These are phyloP conservation scores for Laticauda laticaudata DNA, from an alignment of 2,113 vertebrate genomes.

Conservation along the genomic window DNA sequence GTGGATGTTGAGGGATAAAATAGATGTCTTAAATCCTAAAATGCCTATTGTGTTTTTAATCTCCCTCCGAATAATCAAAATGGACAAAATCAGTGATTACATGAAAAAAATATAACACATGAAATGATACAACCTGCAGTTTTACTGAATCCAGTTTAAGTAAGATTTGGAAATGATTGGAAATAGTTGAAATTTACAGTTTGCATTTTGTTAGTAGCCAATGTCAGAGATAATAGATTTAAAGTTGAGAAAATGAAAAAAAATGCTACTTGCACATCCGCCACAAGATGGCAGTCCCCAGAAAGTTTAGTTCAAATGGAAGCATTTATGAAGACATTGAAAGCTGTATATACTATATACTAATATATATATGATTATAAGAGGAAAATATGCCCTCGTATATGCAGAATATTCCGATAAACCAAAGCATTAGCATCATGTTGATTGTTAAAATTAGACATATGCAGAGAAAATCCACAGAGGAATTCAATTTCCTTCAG, in stretches of 20 bases:
- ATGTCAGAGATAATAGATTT: not conserved
- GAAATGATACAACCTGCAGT: not conserved
- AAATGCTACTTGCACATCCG: not conserved
- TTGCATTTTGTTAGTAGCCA: not conserved
- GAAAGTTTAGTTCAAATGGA: not conserved
- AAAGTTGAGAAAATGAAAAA: not conserved
- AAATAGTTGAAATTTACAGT: not conserved
- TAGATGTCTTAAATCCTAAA: not conserved
- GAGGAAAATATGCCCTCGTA: not conserved
- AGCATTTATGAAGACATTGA: not conserved
- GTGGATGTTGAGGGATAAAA: not conserved
- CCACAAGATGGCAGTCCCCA: not conserved
- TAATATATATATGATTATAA: not conserved
- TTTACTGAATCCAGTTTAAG: not conserved
- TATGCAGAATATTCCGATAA: not conserved
- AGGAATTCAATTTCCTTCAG: not conserved
- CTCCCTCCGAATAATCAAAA: not conserved
- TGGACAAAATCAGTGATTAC: not conserved
- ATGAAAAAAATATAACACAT: not conserved
- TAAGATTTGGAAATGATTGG: not conserved
- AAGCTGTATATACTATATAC: not conserved
- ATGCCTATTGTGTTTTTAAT: not conserved
- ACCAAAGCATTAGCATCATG: not conserved
- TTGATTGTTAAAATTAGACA: not conserved
- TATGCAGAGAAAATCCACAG: not conserved